These are phyloP conservation scores for Plebejus melissa DNA, from an alignment of 2,888 invertebrate species.

Conservation along the genomic window DNA sequence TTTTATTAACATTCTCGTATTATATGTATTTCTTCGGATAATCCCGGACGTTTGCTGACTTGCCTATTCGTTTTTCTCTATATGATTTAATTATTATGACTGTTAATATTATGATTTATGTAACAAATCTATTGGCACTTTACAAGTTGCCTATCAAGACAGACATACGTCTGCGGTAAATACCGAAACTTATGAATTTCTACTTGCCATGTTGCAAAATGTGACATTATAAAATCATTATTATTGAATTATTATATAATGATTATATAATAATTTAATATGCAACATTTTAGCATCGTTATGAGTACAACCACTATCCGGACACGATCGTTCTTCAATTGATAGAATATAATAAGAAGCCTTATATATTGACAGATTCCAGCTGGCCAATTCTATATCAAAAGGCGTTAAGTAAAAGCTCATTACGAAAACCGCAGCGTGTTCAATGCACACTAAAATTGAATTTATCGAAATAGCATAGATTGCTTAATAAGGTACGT, in stretches of 20 bases:
- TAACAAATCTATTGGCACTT: not conserved
- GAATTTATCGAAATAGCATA: not conserved
- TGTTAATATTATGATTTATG: not conserved
- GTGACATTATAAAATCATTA: too few relatives aligned
- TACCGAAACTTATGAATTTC: too few relatives aligned
- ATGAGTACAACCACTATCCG: too few relatives aligned
- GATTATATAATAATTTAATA: too few relatives aligned
- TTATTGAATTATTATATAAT: too few relatives aligned
- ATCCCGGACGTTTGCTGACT: conserved; percentile 1
- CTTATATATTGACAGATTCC: not conserved
- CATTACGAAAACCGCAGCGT: not conserved
- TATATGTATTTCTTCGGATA: conserved; percentile 5
- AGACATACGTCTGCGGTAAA: too few relatives aligned
- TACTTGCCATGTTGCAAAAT: too few relatives aligned
- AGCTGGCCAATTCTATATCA: not conserved
- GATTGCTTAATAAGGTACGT: conserved; percentile 24
- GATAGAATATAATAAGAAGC: too few relatives aligned
- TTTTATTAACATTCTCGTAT: conserved; percentile 11
- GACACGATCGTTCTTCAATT: too few relatives aligned
- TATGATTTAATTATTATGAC: not conserved
- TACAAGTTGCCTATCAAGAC: too few relatives aligned
- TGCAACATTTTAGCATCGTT: too few relatives aligned
- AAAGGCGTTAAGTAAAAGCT: not conserved
- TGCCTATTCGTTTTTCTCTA: not conserved
- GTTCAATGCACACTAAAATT: conserved; percentile 10